Evolutionary conservation across 2,888 invertebrate species (phyloP), one percentile per base, ranked within the genome.

Genomic region (Mythimna pallens): DNA sequence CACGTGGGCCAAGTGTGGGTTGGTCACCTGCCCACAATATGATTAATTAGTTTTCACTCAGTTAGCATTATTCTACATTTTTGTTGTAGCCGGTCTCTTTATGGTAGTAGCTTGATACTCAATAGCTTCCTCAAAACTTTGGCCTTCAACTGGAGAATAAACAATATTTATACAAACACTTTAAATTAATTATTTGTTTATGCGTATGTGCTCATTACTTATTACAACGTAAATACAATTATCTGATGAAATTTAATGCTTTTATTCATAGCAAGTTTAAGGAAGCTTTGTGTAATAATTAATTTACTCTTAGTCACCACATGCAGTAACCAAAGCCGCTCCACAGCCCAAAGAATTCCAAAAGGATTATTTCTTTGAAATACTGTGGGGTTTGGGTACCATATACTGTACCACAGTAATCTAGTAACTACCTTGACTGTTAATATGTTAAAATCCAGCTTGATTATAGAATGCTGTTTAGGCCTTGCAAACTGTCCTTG

Each of bases 221-320:
- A 47, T 54, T 76, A 55, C 30, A 67, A 30, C 12, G 17, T 22
- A 40, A 76, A 67, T 61, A 22, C 61, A 17, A 25, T 57, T 47
- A 43, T 22, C 43, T 59, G 34, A 43, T 65, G 43, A 40, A 34
- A 7, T 4, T 58, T 43, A 3, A 47, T 76, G 6, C 34, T n/a
- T 36, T 36, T 17, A 12, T 59, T 66, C 17, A 9, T 73, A 54
- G 8, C 55, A n/a, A 47, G n/a, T 30, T n/a, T 22, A 40, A 17
- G 43, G 40, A 34, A 59, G 43, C n/a, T 22, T 74, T 61, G n/a
- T 47, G 9, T 61, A n/a, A n/a, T 43, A 14, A 43, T 43, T 43
- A 5, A 14, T 43, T 14, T 43, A 43, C 7, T 3, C 47, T 47
- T 47, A 47, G 2, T 14, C 47, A 47, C 6, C 47, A 20, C 47